Percentiles rank a stretch among this genome's conserved stretches.
Conservation (phyloP, 2,113 vertebrate genomes). For the Rhinolophus ferrumequinum region DNA sequence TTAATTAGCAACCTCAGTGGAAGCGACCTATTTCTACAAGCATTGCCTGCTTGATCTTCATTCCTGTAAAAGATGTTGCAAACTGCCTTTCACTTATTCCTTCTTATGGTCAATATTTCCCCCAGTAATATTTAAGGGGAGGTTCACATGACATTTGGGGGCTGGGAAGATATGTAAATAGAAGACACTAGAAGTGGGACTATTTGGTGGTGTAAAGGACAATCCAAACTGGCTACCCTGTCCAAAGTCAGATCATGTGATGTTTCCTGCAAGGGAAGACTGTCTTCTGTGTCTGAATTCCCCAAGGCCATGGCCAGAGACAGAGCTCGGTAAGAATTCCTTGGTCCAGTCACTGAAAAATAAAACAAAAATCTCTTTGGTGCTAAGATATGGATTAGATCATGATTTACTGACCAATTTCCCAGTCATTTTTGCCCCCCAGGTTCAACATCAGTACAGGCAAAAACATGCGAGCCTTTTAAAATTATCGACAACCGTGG, state of each 20-base stretch:
- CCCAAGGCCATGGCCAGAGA: fast-evolving
- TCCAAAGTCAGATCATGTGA: background rate
- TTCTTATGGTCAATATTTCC: background rate
- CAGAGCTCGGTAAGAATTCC: background rate
- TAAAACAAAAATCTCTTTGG: slow-evolving; percentile 1
- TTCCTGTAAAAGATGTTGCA: background rate
- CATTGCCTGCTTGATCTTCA: background rate
- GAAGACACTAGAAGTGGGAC: background rate
- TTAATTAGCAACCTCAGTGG: background rate
- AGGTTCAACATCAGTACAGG: background rate
- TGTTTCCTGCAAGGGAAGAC: background rate
- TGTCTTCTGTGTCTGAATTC: background rate
- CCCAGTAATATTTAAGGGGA: background rate
- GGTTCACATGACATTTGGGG: background rate
- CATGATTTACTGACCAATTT: background rate
- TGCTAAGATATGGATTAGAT: background rate
- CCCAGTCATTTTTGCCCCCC: background rate
- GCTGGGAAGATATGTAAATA: background rate
- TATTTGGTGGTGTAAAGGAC: background rate
- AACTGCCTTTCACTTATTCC: background rate
- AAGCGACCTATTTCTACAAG: slow-evolving; percentile 32
- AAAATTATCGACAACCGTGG: background rate
- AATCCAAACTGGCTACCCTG: background rate
- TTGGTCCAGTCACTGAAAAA: background rate
- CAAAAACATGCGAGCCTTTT: background rate